Percentiles rank a stretch among this genome's conserved stretches.
phyloP scores from a whole-genome alignment of 1,140 invertebrate genomes.

The Ostrea denselamellosa region DNA sequence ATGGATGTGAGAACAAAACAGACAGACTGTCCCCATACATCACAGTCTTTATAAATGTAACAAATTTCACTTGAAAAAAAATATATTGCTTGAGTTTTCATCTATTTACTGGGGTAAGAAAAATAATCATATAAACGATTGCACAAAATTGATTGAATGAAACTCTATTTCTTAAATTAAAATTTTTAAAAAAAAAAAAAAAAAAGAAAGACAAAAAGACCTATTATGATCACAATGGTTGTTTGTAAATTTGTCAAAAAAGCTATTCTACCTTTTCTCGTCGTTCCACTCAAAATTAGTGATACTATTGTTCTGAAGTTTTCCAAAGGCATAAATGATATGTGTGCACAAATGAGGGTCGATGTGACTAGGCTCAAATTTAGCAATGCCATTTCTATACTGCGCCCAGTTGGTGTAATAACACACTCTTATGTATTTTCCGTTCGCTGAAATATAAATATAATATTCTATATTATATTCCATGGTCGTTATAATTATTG shows the following conservation, averaged over 20 bases:
- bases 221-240: no score
- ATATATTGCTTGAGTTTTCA: no score
- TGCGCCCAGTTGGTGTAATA: constrained; percentile 65
- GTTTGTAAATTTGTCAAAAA: no score
- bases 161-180: neutral
- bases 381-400: constrained; percentile 80
- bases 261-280: neutral
- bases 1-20: no score
- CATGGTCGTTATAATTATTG: no score
- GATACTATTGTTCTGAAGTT: constrained; percentile 92
- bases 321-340: constrained; percentile 95
- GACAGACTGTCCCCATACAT: no score
- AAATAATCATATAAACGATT: no score
- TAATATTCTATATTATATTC: no score
- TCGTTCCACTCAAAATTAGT: constrained; percentile 87
- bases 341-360: constrained; percentile 97
- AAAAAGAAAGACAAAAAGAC: neutral
- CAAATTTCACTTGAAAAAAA: no score
- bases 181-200: neutral
- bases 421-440: constrained; percentile 55
- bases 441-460: constrained; percentile 1
- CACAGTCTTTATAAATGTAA: no score
- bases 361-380: constrained; percentile 96
- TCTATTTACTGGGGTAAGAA: no score
- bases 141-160: no score